phyloP scores from a whole-genome alignment of 2,888 invertebrate species.

The Lampropteryx suffumata region DNA sequence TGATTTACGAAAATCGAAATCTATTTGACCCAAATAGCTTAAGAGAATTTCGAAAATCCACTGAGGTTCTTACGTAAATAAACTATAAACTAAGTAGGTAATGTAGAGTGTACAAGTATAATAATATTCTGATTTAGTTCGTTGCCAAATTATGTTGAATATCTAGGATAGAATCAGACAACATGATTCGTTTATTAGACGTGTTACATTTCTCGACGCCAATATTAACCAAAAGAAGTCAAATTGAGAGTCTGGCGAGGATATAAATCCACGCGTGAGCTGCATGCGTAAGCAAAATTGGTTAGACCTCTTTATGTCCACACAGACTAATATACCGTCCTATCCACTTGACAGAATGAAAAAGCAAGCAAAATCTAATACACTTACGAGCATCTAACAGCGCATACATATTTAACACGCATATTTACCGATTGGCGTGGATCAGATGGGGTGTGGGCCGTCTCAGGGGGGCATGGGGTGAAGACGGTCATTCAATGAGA shows the following conservation, averaged over 20 bases:
- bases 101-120: too few relatives aligned
- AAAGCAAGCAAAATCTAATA: constrained; percentile 81
- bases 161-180: constrained; percentile 1
- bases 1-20: too few relatives aligned
- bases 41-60: background rate
- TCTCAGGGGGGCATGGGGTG: constrained; percentile 51
- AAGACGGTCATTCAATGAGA: constrained; percentile 83
- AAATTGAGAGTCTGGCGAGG: constrained; percentile 34
- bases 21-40: constrained; percentile 4
- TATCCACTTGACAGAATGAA: constrained; percentile 75
- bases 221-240: constrained; percentile 30
- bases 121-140: too few relatives aligned
- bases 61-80: constrained; percentile 3
- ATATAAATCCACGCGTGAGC: constrained; percentile 58
- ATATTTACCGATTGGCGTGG: constrained; percentile 82
- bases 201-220: constrained; percentile 14
- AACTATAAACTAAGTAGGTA: background rate
- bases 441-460: constrained; percentile 60
- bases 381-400: constrained; percentile 80
- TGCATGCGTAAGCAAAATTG: constrained; percentile 61
- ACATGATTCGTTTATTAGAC: constrained; percentile 9
- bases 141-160: background rate
- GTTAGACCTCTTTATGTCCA: constrained; percentile 51
- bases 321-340: constrained; percentile 51
- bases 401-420: constrained; percentile 83